Evolutionary conservation across 2,113 vertebrate genomes (phyloP), one percentile per base, ranked within the genome.

Genomic region (Pseudolaguvia tuberculata): DNA sequence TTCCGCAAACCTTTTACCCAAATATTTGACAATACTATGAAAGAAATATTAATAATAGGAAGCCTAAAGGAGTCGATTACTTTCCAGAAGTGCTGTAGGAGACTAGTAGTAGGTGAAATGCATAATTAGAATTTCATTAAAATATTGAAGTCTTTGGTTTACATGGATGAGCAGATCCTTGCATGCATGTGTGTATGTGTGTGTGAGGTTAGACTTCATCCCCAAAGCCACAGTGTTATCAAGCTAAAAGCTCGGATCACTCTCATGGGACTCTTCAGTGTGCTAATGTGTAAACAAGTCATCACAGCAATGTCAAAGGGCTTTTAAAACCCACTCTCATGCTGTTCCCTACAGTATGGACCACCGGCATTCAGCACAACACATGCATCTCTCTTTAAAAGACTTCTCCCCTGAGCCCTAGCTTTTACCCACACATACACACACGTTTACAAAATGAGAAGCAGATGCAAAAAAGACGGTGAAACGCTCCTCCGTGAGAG

Each of bases 261-360:
- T 39, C 73, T 75, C 75, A 3, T 11, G 78, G 72, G 75, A 80
- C 50, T 65, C 80, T 73, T 80, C 71, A 86, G 88, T 86, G 87
- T 86, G 83, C 87, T 83, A 84, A 92, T 91, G 89, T 92, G 91
- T 91, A 93, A 94, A 93, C 90, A 91, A 92, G 92, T 93, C 91
- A 90, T 90, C 90, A 91, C 91, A 91, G 89, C 85, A 88, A 89
- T 93, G 91, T 91, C 92, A 77, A 76, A 89, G 89, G 88, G 90
- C 90, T 91, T 65, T 55, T 90, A 88, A 85, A 90, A 91, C 91
- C 92, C 90, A 89, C 89, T 91, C 91, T 84, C 85, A 86, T 87
- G 89, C 82, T 82, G 88, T 89, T 92, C 88, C 92, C 91, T 88
- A 90, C 85, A 90, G 90, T 89, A 89, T 84, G 86, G 90, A 89